Percentiles rank a stretch among this genome's conserved stretches.
Conservation (phyloP, 1,140 invertebrate genomes). For the Bombus polaris region DNA sequence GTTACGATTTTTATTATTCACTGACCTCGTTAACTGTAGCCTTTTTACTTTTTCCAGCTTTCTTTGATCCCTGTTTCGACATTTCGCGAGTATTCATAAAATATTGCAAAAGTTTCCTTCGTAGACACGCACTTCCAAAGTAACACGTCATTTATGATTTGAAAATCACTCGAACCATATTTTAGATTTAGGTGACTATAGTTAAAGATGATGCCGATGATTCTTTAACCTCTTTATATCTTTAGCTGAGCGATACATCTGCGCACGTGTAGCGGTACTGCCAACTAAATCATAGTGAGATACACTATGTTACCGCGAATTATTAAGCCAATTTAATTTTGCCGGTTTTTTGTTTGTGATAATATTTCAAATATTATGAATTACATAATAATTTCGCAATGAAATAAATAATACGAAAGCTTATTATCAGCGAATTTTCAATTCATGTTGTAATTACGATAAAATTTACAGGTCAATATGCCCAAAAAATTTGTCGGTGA, state of each 20-base stretch:
- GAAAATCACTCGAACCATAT: not conserved
- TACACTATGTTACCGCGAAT: conserved; percentile 14
- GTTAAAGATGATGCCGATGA: not conserved
- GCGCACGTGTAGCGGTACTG: conserved; percentile 53
- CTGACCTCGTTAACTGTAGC: conserved; percentile 62
- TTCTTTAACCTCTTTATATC: conserved; percentile 64
- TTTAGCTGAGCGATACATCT: conserved; percentile 18
- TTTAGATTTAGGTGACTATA: not conserved
- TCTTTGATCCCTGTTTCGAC: conserved; percentile 73
- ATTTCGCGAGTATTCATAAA: conserved; percentile 65
- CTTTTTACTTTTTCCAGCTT: conserved; percentile 62
- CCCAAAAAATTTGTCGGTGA: conserved; percentile 96
- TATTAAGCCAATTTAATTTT: conserved; percentile 20
- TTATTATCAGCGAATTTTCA: not conserved
- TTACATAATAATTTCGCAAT: not conserved
- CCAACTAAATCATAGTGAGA: conserved; percentile 55
- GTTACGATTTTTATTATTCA: conserved; percentile 34
- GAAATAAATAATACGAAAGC: not conserved
- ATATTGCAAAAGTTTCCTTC: conserved; percentile 16
- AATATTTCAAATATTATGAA: not conserved
- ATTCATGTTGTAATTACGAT: not conserved
- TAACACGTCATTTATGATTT: conserved; percentile 34
- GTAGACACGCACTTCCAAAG: not conserved
- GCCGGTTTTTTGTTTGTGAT: not conserved
- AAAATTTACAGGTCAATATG: conserved; percentile 84